Conservation (phyloP, 2,797 vertebrate genomes). For the Gouania willdenowi region DNA sequence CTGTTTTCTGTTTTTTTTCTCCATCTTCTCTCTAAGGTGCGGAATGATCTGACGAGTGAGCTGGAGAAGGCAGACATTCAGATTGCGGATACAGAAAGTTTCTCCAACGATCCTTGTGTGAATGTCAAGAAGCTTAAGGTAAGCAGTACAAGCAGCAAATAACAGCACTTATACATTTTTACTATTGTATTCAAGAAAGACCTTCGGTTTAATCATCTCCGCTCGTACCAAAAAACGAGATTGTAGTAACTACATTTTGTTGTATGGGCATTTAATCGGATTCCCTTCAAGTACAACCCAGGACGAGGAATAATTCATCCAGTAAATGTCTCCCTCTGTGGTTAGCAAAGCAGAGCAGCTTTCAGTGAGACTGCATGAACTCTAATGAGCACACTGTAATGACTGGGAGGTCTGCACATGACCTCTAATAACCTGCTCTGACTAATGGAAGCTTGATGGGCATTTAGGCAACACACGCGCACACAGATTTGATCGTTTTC, state of each 20-base stretch:
- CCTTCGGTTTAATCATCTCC: no score
- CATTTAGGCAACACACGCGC: constrained; percentile 3
- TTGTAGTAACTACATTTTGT: no score
- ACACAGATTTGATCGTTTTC: background rate
- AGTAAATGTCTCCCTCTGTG: constrained; percentile 2
- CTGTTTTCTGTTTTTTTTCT: background rate
- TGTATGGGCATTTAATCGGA: no score
- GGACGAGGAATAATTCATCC: background rate
- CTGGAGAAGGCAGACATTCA: constrained; percentile 94
- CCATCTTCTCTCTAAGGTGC: constrained; percentile 78
- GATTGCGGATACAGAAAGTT: constrained; percentile 97
- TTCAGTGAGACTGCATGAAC: background rate
- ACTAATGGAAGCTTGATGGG: constrained; percentile 21
- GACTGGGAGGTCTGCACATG: background rate
- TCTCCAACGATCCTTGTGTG: constrained; percentile 96
- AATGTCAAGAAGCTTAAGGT: constrained; percentile 99
- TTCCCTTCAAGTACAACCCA: background rate
- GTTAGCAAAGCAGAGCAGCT: background rate
- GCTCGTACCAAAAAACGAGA: no score
- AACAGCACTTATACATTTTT: no score
- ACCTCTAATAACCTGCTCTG: constrained; percentile 21
- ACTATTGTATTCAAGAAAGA: no score
- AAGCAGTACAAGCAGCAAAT: constrained; percentile 35
- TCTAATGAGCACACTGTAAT: constrained; percentile 14
- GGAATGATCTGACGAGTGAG: constrained; percentile 94